A percentile compares a stretch with the other conserved stretches of the same genome.
Evolutionary conservation across 2,113 vertebrate species (phyloP).

Genomic region (Petaurus breviceps): DNA sequence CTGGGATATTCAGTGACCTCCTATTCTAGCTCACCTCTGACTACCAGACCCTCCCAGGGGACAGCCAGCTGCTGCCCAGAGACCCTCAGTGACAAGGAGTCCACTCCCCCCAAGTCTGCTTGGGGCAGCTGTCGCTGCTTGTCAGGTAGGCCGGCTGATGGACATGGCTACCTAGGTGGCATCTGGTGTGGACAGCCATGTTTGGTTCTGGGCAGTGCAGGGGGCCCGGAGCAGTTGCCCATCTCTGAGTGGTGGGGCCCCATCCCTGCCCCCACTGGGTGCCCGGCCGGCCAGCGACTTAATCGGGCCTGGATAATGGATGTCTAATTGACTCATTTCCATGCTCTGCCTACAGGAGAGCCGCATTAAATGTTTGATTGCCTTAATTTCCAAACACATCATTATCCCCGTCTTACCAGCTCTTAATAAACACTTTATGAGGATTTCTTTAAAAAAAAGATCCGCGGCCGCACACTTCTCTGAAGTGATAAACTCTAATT

Average conservation of each 20-base stretch:
- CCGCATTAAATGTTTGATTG: slow-evolving; percentile 99
- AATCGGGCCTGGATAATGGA: slow-evolving; percentile 97
- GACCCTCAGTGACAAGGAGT: background rate
- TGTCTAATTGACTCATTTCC: slow-evolving; percentile 99
- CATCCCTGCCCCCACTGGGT: slow-evolving; percentile 77
- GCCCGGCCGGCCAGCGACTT: slow-evolving; percentile 91
- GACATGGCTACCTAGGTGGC: background rate
- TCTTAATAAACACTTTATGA: slow-evolving; percentile 99
- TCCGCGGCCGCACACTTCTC: slow-evolving; percentile 87
- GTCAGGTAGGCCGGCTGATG: slow-evolving; percentile 1
- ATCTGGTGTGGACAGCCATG: background rate
- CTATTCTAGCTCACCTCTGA: background rate
- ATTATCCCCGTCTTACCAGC: slow-evolving; percentile 98
- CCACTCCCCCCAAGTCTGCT: background rate
- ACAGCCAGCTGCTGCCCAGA: background rate
- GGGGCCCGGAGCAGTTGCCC: slow-evolving; percentile 53
- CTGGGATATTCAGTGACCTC: background rate
- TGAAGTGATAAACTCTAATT: slow-evolving; percentile 96
- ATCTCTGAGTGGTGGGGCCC: slow-evolving; percentile 72
- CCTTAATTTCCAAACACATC: slow-evolving; percentile 99
- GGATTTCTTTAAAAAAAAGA: slow-evolving; percentile 89
- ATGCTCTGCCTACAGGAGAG: slow-evolving; percentile 99
- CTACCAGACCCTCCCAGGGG: background rate
- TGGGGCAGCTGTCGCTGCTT: background rate
- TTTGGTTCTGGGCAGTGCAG: background rate